Percentiles rank a stretch among this genome's conserved stretches.
Evolutionary conservation across 2,113 vertebrate genomes (phyloP).

Genomic region (Corvus moneduloides): DNA sequence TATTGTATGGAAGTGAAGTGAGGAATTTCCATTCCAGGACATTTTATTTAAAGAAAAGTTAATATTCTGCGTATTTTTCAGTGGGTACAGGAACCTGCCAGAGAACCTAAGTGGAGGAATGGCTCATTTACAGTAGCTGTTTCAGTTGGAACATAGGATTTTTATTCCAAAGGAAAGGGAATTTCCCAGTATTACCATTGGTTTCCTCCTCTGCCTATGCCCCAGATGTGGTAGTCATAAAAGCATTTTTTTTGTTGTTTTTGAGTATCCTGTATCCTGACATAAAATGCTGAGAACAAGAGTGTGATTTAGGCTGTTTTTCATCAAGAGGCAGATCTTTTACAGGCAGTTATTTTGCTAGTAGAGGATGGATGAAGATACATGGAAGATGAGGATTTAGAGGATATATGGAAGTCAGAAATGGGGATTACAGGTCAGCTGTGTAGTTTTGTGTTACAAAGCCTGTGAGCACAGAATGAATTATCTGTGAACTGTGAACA

Average conservation of each 20-base stretch:
- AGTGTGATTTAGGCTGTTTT: background rate
- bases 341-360: background rate
- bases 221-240: background rate
- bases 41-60: constrained; percentile 35
- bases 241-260: background rate
- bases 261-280: background rate
- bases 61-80: constrained; percentile 32
- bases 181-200: background rate
- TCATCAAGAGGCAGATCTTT: background rate
- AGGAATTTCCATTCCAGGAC: constrained; percentile 31
- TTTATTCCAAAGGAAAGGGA: background rate
- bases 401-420: background rate
- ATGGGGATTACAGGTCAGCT: background rate
- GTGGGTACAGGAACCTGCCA: background rate
- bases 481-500: background rate
- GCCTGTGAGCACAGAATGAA: background rate
- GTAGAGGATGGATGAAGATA: background rate
- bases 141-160: background rate
- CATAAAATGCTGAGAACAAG: background rate
- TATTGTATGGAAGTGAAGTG: constrained; percentile 6
- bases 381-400: background rate
- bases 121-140: background rate
- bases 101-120: background rate
- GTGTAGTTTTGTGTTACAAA: background rate
- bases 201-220: background rate